A percentile compares a stretch with the other conserved stretches of the same genome.
phyloP scores from a whole-genome alignment of 2,113 vertebrate species.

The Chaenogobius annularis region DNA sequence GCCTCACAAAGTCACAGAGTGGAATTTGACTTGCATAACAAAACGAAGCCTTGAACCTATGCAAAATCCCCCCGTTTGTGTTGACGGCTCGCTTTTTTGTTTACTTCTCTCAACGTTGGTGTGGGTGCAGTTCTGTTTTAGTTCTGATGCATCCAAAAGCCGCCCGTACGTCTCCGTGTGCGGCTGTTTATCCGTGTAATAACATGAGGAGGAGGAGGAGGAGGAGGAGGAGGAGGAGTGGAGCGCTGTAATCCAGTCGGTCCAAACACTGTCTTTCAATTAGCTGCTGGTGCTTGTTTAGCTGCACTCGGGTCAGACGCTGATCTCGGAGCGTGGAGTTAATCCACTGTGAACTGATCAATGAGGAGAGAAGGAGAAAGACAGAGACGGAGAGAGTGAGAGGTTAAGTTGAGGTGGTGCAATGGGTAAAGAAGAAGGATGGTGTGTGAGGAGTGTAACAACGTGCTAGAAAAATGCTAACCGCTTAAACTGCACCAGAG shows the following conservation, averaged over 20 bases:
- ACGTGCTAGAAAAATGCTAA: not conserved
- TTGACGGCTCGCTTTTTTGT: too few species aligned
- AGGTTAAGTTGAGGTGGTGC: not conserved
- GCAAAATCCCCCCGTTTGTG: too few species aligned
- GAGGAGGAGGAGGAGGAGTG: not conserved
- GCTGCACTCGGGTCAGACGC: conserved; percentile 46
- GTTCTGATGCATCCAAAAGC: conserved; percentile 21
- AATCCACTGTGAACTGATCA: conserved; percentile 60
- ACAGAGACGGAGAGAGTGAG: not conserved
- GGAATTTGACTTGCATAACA: too few species aligned
- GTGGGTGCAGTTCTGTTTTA: conserved; percentile 19
- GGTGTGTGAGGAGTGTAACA: conserved; percentile 3
- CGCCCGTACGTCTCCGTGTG: conserved; percentile 13
- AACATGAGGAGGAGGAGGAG: not conserved
- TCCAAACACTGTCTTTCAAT: conserved; percentile 52
- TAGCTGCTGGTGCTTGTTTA: conserved; percentile 50
- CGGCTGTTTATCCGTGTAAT: conserved; percentile 24
- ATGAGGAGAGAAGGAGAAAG: conserved; percentile 12
- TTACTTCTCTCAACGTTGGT: conserved; percentile 13
- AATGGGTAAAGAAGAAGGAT: not conserved
- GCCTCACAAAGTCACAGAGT: too few species aligned
- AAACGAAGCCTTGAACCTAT: too few species aligned
- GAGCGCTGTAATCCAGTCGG: conserved; percentile 40
- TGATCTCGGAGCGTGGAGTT: conserved; percentile 43
- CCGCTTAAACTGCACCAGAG: not conserved